Evolutionary conservation across 1,140 invertebrate species (phyloP), one percentile per base, ranked within the genome.

Genomic region (Trachymyrmex septentrionalis): DNA sequence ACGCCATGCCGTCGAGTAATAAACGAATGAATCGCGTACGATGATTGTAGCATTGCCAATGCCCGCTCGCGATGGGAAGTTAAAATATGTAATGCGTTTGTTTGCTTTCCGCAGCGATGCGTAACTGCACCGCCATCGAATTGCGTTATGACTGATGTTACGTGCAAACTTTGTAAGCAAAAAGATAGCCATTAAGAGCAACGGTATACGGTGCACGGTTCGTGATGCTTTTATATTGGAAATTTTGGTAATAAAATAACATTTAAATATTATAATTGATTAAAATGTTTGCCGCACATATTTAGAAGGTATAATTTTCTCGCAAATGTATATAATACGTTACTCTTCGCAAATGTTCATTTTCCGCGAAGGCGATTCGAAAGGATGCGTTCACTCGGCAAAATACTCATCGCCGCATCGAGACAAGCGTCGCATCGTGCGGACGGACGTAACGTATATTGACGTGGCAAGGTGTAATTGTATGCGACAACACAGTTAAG

Each of bases 1-100:
- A 64, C 61, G 16, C n/a, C n/a, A 16, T 24, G 24, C 16, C n/a
- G 30, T 30, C 30, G 38, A 50, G n/a, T 27, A 44, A 53, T 55
- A 44, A 81, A 71, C 5, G 44, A 30, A 67, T 30, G 30, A 81
- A 38, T 71, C 21, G 64, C 10, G 64, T 14, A 14, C n/a, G 44
- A 80, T 81, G 27, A 71, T 81, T 81, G 66, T 30, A 14, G 19
- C 19, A 10, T 19, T 30, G 38, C 5, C 19, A 44, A n/a, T n/a
- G 7, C 6, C 6, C 57, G 48, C 77, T 38, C 3, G 27, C 48
- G 30, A 69, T 71, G 30, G 9, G 57, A 27, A 27, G 34, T 61
- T 77, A 16, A 77, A 81, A 71, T 44, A 38, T 69, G 64, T 57
- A 81, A 81, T 81, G 64, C 64, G 48, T 34, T 71, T 69, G 63